These are phyloP conservation scores for Bubo blakistoni DNA, from an alignment of 2,113 vertebrate genomes.

Conservation along the genomic window DNA sequence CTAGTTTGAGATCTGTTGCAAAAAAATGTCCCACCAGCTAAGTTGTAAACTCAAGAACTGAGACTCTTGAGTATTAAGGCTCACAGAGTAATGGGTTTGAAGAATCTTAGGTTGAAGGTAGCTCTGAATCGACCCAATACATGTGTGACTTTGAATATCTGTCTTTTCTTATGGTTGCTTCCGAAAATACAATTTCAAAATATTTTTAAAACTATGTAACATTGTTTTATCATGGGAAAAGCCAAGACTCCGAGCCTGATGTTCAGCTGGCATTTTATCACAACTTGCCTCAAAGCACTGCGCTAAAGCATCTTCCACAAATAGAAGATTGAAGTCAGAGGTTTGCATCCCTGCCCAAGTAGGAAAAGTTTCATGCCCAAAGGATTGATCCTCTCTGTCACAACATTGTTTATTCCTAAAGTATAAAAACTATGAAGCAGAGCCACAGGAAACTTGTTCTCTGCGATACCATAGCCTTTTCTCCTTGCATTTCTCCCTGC, in stretches of 20 bases:
- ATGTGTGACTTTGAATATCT: neutral
- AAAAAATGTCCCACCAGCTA: neutral
- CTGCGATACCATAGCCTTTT: neutral
- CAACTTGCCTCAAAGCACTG: neutral
- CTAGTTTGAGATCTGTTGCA: neutral
- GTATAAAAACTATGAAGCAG: neutral
- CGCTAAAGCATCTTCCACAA: neutral
- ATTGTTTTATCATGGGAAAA: neutral
- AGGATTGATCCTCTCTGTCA: neutral
- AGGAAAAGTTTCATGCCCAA: neutral
- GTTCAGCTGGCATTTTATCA: neutral
- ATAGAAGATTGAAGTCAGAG: neutral
- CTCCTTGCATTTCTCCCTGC: neutral
- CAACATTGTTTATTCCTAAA: neutral
- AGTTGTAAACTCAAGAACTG: neutral
- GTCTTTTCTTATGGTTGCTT: neutral
- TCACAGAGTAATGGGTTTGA: neutral
- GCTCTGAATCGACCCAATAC: neutral
- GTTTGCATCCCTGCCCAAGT: fast-evolving
- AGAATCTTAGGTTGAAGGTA: neutral
- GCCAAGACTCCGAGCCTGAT: neutral
- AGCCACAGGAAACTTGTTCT: neutral
- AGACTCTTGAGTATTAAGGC: neutral
- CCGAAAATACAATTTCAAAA: neutral
- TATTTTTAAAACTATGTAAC: neutral